phyloP scores from a whole-genome alignment of 2,888 invertebrate genomes.

The Drosophila peninsularis region DNA sequence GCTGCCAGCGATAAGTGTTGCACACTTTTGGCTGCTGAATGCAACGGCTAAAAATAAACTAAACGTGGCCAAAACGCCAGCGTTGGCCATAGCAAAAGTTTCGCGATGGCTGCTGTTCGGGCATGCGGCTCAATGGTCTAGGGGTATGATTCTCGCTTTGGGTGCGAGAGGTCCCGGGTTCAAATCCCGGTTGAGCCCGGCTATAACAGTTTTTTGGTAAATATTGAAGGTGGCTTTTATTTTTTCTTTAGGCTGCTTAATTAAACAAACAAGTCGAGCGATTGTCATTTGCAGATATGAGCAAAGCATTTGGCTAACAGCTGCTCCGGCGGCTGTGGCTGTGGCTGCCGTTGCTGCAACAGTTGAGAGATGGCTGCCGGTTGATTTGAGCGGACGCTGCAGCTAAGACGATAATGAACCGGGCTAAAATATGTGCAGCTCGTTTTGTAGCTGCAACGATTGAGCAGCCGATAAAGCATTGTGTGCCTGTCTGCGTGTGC shows the following conservation, averaged over 20 bases:
- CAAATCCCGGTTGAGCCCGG: conserved; percentile 84
- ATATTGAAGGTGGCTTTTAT: conserved; percentile 11
- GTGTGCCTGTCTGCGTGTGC: conserved; percentile 28
- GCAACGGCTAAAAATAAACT: conserved; percentile 43
- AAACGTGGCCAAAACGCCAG: conserved; percentile 43
- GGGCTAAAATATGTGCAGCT: conserved; percentile 55
- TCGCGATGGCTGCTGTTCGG: not conserved
- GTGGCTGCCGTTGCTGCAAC: conserved; percentile 26
- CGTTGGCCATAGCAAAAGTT: conserved; percentile 4
- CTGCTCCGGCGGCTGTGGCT: conserved; percentile 4
- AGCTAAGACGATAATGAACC: conserved; percentile 58
- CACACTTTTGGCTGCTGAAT: conserved; percentile 52
- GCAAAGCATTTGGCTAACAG: conserved; percentile 48
- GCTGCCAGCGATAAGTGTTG: conserved; percentile 5
- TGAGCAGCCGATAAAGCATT: conserved; percentile 54
- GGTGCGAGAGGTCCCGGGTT: conserved; percentile 85
- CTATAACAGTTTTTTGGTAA: conserved; percentile 21
- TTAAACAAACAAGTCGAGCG: conserved; percentile 64
- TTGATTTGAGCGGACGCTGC: conserved; percentile 52
- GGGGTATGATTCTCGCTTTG: conserved; percentile 85
- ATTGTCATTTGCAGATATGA: conserved; percentile 61
- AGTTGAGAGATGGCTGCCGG: conserved; percentile 61
- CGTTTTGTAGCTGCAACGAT: conserved; percentile 63
- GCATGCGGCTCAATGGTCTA: conserved; percentile 84
- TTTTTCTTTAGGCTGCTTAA: conserved; percentile 45